Base-by-base conservation (phyloP, 2,113 vertebrate genomes). In the Calypte anna region DNA sequence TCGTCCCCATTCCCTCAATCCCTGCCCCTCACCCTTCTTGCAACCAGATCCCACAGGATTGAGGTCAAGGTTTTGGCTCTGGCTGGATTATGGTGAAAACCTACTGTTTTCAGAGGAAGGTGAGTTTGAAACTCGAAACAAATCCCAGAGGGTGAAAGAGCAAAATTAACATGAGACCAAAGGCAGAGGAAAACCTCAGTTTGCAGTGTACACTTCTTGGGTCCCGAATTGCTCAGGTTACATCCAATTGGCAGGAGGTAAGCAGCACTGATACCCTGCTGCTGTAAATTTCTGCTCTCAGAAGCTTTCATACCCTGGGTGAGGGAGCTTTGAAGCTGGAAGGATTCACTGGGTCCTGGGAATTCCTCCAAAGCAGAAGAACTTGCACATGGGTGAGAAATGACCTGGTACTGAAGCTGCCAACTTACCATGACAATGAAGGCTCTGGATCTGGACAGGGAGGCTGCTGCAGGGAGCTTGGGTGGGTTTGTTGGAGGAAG, bases 311-410 rank as follows among this genome's bases (percentile, higher is more conserved):
- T 28, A 28, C 10, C 11, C 4, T 12, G 30, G 10, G 7, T 54
- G 57, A 46, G 38, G 51, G 38, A 66, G 10, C 25, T 38, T 46
- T 63, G 38, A 66, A 74, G 10, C 4, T 12, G 6, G 30, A 20
- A 76, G 9, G n/a, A 30, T 1, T 59, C 64, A 63, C 44, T n/a
- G 13, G 9, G 27, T 73, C 53, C 55, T 44, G 64, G 33, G 55
- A 73, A 68, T 27, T 82, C 67, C 48, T 48, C 24, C 62, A 53
- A 40, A 43, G 28, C 28, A 77, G 27, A 61, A 72, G 4, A 33
- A 38, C 30, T 72, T 78, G 38, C 83, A 74, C 36, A 3, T 48
- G n/a, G 57, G 57, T 94, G 69, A 91, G 86, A 94, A 75, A 7
- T 80, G 64, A 43, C 17, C 23, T 83, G 20, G 3, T 53, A 58